phyloP scores from a whole-genome alignment of 2,888 invertebrate genomes.

The Athalia cordata region DNA sequence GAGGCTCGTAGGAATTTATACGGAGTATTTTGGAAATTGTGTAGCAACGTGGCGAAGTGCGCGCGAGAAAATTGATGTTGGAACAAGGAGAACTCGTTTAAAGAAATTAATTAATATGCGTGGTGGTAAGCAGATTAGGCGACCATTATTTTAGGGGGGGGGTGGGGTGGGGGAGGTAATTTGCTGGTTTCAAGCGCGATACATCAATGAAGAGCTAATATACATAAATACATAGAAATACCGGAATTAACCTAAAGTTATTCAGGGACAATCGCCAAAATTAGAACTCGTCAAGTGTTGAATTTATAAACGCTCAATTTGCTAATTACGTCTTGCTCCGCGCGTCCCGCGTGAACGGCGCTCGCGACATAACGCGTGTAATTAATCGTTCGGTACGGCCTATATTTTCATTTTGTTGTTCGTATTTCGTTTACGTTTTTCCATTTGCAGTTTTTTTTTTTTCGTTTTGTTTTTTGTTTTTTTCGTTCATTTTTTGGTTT shows the following conservation, averaged over 20 bases:
- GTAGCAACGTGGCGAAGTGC: too few species aligned
- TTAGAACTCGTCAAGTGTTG: conserved; percentile 42
- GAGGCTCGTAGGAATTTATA: too few species aligned
- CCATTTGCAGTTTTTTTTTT: background rate
- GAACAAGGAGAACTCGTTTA: conserved; percentile 38
- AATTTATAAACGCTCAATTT: conserved; percentile 40
- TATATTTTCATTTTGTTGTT: conserved; percentile 35
- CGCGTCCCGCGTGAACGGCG: background rate
- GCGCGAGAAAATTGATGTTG: background rate
- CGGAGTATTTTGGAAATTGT: too few species aligned
- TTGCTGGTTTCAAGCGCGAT: conserved; percentile 44
- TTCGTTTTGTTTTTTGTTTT: conserved; percentile 1
- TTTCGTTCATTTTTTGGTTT: conserved; percentile 1
- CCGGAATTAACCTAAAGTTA: conserved; percentile 43
- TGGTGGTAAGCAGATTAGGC: conserved; percentile 35
- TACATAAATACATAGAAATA: conserved; percentile 53
- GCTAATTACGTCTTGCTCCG: conserved; percentile 29
- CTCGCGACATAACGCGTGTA: conserved; percentile 26
- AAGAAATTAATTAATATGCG: conserved; percentile 39
- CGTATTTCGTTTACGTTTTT: conserved; percentile 22
- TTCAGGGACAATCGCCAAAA: conserved; percentile 39
- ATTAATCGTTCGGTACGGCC: conserved; percentile 40
- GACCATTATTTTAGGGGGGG: conserved; percentile 48
- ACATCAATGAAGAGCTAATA: conserved; percentile 46
- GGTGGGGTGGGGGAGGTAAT: too few species aligned